Base-by-base conservation (phyloP, 1,140 invertebrate species). In the Probaryconus sp. region DNA sequence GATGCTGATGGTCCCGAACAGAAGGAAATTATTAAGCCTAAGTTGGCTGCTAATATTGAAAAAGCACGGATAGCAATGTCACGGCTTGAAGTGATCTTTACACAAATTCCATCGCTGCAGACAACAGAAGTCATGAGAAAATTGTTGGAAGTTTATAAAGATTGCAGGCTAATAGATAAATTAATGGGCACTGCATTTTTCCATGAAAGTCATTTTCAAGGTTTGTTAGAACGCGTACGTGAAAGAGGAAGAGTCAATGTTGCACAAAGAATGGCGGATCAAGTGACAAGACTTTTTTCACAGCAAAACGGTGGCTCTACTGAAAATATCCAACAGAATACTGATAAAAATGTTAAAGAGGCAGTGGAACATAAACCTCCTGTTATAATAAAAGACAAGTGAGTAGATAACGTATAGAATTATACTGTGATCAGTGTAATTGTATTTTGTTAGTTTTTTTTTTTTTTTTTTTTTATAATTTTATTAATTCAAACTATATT, bases 181-280 rank as follows among this genome's bases (percentile, higher is more conserved):
- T 84, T 95, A 2, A 93, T 97, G 89, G 93, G 93, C 28, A 95
- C 95, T 0, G 91, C 92, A 0, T 96, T 95, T 86, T 97, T 97
- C 81, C 92, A 95, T 70, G 94, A 94, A 76, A 91, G 92, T 69
- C 91, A 94, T 80, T 93, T 94, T 77, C 91, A 91, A 78, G 91
- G 90, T 16, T 80, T 92, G n/a, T 80, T 92, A 17, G 91, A 92
- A 67, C 86, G 64, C 3, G 71, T 74, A 14, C 56, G 63, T 2
- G 89, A 89, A 73, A 80, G 87, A 30, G 89, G 89, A 0, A 83
- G 89, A 38, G 86, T 86, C 3, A 89, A 87, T 56, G 86, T 87
- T 0, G 87, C 87, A 2, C 89, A 91, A 70, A 87, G 89, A 51
- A 90, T 92, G 77, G 89, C 89, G 0, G 90, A 92, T 74, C 91